A percentile compares a stretch with the other conserved stretches of the same genome.
These are phyloP conservation scores for Uria aalge DNA, from an alignment of 2,113 vertebrate genomes.

Conservation along the genomic window DNA sequence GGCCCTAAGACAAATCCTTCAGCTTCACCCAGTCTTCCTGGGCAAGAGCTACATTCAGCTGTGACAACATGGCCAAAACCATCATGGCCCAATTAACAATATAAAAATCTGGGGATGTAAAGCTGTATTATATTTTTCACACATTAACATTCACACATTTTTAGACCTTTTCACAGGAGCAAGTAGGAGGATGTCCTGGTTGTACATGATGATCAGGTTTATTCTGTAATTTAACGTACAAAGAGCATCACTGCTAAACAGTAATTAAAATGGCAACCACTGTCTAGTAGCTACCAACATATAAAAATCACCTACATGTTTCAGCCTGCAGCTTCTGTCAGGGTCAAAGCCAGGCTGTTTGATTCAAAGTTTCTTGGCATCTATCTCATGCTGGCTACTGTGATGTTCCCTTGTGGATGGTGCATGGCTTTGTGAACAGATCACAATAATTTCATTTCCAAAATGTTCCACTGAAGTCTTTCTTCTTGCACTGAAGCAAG, in stretches of 20 bases:
- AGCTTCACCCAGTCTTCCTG: background rate
- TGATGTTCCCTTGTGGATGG: background rate
- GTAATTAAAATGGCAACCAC: background rate
- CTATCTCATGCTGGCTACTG: background rate
- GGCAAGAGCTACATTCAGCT: background rate
- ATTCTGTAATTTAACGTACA: background rate
- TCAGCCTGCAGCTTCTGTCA: background rate
- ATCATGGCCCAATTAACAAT: background rate
- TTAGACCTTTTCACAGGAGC: background rate
- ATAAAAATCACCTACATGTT: background rate
- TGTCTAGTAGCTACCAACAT: background rate
- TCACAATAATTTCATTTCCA: background rate
- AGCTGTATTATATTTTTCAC: background rate
- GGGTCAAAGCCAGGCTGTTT: background rate
- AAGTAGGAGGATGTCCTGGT: background rate
- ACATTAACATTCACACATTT: background rate
- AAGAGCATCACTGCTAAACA: background rate
- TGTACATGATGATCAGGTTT: background rate
- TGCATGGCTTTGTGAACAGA: background rate
- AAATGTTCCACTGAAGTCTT: background rate
- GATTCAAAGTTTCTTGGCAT: background rate
- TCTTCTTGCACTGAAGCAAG: background rate
- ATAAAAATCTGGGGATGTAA: background rate
- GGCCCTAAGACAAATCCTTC: background rate
- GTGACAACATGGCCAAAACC: background rate